Evolutionary conservation across 2,113 vertebrate genomes (phyloP).

Genomic region (Lophotis ruficrista): DNA sequence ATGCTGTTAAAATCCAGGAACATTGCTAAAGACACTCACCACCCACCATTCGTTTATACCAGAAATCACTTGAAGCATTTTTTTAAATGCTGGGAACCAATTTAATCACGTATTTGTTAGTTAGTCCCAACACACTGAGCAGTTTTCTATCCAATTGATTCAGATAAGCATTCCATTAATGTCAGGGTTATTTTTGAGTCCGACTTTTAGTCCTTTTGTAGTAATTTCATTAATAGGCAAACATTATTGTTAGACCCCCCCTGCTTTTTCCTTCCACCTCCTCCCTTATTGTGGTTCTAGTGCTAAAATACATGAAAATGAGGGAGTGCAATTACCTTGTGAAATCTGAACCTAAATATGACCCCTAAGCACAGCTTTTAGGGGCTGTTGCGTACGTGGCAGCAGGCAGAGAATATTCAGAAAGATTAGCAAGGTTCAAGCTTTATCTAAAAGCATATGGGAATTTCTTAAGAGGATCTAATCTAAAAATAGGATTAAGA

Average conservation of each 20-base stretch:
- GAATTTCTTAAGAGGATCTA: conserved; percentile 69
- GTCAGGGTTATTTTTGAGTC: conserved; percentile 29
- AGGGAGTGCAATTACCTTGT: conserved; percentile 38
- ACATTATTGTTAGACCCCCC: not conserved
- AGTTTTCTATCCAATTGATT: conserved; percentile 5
- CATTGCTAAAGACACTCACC: conserved; percentile 35
- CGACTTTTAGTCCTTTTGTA: conserved; percentile 21
- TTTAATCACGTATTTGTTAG: conserved; percentile 45
- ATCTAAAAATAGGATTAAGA: conserved; percentile 75
- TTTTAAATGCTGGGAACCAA: conserved; percentile 49
- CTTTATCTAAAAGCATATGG: conserved; percentile 55
- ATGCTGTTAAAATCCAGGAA: conserved; percentile 54
- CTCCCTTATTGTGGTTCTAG: not conserved
- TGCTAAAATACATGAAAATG: conserved; percentile 46
- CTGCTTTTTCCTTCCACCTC: not conserved
- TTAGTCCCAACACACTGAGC: not conserved
- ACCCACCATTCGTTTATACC: conserved; percentile 11
- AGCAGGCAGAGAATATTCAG: conserved; percentile 48
- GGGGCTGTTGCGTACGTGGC: not conserved
- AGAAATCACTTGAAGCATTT: conserved; percentile 36
- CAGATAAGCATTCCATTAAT: conserved; percentile 41
- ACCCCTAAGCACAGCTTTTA: conserved; percentile 36
- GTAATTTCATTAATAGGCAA: conserved; percentile 43
- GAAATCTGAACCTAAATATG: conserved; percentile 45
- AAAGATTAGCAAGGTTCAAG: conserved; percentile 58